Evolutionary conservation across 2,797 vertebrate species (phyloP).

Genomic region (Psittacula echo): DNA sequence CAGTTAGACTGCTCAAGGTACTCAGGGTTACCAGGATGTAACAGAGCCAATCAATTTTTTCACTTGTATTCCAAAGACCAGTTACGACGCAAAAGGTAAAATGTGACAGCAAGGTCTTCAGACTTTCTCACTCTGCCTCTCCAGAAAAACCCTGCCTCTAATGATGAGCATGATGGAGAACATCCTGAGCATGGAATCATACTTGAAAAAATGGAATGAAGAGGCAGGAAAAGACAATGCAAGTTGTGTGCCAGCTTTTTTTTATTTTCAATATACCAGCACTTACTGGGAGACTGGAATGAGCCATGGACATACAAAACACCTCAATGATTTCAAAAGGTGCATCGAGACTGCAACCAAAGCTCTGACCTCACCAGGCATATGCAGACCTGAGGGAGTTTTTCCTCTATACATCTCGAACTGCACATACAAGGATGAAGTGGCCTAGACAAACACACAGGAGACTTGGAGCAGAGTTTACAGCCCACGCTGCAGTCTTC

Average conservation of each 20-base stretch:
- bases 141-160: not conserved
- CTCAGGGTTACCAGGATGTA: not conserved
- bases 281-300: not conserved
- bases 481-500: not conserved
- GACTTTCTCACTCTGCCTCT: not conserved
- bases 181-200: fast-evolving
- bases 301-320: not conserved
- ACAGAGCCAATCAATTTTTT: not conserved
- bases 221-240: not conserved
- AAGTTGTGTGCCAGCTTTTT: not conserved
- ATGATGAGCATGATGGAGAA: not conserved
- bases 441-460: not conserved
- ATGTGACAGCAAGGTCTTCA: not conserved
- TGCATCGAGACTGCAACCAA: not conserved
- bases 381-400: not conserved
- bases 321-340: not conserved
- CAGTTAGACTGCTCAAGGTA: not conserved
- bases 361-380: not conserved
- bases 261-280: not conserved
- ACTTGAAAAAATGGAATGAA: not conserved
- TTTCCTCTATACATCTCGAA: not conserved
- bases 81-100: not conserved
- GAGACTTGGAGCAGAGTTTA: not conserved
- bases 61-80: not conserved
- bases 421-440: not conserved